These are phyloP conservation scores for Cheirogaleus medius DNA, from an alignment of 2,113 vertebrate genomes.

Conservation along the genomic window DNA sequence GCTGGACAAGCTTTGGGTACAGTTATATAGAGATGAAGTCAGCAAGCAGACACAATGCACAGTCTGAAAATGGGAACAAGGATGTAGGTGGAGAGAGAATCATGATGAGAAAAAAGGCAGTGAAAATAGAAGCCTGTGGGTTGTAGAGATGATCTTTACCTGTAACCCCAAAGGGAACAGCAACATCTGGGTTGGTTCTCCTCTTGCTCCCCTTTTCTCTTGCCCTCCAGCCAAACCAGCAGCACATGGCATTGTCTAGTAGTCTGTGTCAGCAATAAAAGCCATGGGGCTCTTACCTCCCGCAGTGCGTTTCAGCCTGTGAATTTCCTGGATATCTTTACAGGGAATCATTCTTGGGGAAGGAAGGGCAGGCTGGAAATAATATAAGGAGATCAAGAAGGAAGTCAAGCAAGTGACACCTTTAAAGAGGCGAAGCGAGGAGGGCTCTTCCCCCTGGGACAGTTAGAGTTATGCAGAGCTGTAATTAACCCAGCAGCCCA, in stretches of 20 bases:
- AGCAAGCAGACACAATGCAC: neutral
- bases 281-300: conserved; percentile 35
- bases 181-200: neutral
- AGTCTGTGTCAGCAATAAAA: conserved; percentile 48
- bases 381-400: conserved; percentile 74
- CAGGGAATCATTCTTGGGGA: conserved; percentile 57
- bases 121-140: neutral
- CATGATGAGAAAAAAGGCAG: neutral
- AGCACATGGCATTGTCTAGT: conserved; percentile 9
- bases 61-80: neutral
- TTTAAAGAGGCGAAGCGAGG: conserved; percentile 65
- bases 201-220: neutral
- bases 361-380: conserved; percentile 68
- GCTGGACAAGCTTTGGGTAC: neutral
- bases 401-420: conserved; percentile 77
- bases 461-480: conserved; percentile 70
- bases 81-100: neutral
- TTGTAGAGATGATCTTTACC: neutral
- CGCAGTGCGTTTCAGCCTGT: conserved; percentile 32
- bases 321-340: conserved; percentile 69
- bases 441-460: conserved; percentile 41
- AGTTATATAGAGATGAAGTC: neutral
- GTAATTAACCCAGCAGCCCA: conserved; percentile 77
- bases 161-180: neutral
- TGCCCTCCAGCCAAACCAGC: conserved; percentile 28